Percentiles rank a stretch among this genome's conserved stretches.
phyloP scores from a whole-genome alignment of 2,113 vertebrate genomes.

The Garra rufa region DNA sequence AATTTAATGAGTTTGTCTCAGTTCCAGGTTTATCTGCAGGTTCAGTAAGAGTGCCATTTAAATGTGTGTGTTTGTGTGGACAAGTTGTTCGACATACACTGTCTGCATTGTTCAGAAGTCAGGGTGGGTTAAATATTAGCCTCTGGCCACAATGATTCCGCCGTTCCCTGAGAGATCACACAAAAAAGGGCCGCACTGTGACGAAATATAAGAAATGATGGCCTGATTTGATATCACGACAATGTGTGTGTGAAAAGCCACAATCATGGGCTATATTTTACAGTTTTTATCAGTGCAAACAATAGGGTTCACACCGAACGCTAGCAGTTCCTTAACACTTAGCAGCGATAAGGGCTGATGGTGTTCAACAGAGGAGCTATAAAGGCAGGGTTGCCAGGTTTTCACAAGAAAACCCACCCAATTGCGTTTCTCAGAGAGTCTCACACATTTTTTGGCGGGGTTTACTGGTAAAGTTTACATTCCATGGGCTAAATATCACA shows the following conservation, averaged over 20 bases:
- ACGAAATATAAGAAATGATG: conserved; percentile 50
- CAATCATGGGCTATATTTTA: not conserved
- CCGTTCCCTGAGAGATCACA: conserved; percentile 63
- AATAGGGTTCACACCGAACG: not conserved
- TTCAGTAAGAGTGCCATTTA: conserved; percentile 11
- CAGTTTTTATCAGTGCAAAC: conserved; percentile 17
- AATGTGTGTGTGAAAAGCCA: not conserved
- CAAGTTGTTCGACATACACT: conserved; percentile 57
- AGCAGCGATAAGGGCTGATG: not conserved
- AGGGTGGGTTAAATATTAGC: conserved; percentile 68
- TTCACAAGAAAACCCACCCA: too few species aligned
- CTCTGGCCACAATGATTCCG: conserved; percentile 56
- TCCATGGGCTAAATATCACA: too few species aligned
- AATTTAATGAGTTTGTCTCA: conserved; percentile 31
- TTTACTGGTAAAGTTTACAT: too few species aligned
- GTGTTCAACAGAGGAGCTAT: not conserved
- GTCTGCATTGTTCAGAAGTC: conserved; percentile 63
- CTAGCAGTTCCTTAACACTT: not conserved
- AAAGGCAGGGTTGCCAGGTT: not conserved
- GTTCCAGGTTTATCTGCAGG: conserved; percentile 32
- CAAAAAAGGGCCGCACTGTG: conserved; percentile 49
- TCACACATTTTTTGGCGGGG: too few species aligned
- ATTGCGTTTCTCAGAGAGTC: too few species aligned
- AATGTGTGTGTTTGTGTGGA: conserved; percentile 27
- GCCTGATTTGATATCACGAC: conserved; percentile 42